Base-by-base conservation (phyloP, 2,888 invertebrate genomes). In the Pammene fasciana region DNA sequence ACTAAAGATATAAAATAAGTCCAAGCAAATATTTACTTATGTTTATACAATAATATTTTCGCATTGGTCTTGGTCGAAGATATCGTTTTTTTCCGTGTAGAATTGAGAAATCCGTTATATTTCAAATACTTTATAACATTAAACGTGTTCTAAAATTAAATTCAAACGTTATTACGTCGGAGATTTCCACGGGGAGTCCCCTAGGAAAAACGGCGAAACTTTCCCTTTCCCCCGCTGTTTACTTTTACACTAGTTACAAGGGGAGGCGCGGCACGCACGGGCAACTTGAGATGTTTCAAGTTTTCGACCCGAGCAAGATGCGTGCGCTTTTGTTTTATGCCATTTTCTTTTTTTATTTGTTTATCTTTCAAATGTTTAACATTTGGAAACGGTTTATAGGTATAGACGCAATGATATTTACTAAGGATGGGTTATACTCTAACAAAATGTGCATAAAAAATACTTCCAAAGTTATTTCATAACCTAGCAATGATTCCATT, bases 181-280 rank as follows among this genome's bases (percentile, higher is more conserved):
- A 89, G 88, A 89, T 87, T 89, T 83, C 80, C 76, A 78, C 80
- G 79, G 78, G 78, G 82, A 84, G 83, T 82, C 84, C 81, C 82
- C 78, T 72, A 81, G 85, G 82, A 85, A 88, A 89, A 89, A 89
- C 87, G 89, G 83, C 86, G 77, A 86, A 90, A 90, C 82, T 90
- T 90, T 89, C 87, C 90, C 89, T 88, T 65, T 70, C 84, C 82
- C 79, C 70, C 73, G 74, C 81, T 88, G 88, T 90, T 90, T 90
- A 89, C 88, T 87, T 86, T 87, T 84, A 80, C 86, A 89, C 86
- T 90, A 90, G 86, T 88, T 85, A 87, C 83, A 83, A 60, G 70
- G 68, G 70, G 65, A 55, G 54, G 34, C 14, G 26, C 26, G 60
- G 50, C 45, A 59, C 57, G 57, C 68, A 54, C 59, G 65, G 60